phyloP scores from a whole-genome alignment of 2,888 invertebrate genomes.

The Acrobasis consociella region DNA sequence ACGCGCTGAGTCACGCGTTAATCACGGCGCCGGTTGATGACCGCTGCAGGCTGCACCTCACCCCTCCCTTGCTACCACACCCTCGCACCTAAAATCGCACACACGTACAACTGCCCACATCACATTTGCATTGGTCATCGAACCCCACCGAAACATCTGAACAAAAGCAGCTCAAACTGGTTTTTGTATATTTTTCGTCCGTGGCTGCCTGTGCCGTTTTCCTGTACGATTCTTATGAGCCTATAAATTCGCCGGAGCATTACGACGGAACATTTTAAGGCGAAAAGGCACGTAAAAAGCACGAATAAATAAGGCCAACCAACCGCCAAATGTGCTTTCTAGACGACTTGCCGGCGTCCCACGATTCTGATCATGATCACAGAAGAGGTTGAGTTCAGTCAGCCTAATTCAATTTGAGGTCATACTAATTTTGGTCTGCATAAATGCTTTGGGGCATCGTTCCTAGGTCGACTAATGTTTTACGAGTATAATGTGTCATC shows the following conservation, averaged over 20 bases:
- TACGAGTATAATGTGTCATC: conserved; percentile 53
- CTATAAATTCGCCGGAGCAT: conserved; percentile 42
- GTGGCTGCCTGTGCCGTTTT: conserved; percentile 57
- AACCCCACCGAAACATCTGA: conserved; percentile 70
- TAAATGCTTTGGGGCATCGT: conserved; percentile 36
- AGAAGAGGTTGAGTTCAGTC: background rate
- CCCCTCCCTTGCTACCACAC: conserved; percentile 58
- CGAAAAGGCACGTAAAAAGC: conserved; percentile 24
- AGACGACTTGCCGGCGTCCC: background rate
- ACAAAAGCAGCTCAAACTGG: conserved; percentile 77
- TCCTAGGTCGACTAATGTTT: conserved; percentile 39
- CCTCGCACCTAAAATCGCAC: conserved; percentile 69
- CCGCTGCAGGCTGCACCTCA: conserved; percentile 61
- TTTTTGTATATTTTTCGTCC: conserved; percentile 71
- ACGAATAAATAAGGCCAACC: conserved; percentile 22
- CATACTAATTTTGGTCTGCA: background rate
- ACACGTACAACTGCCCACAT: conserved; percentile 43
- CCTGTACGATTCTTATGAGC: conserved; percentile 55
- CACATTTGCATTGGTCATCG: conserved; percentile 76
- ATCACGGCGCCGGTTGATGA: conserved; percentile 64
- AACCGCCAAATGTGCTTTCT: background rate
- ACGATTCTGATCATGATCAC: background rate
- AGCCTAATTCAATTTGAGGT: conserved; percentile 29
- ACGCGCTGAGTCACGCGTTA: conserved; percentile 68
- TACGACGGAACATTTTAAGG: conserved; percentile 45